These are phyloP conservation scores for Aricia agestis DNA, from an alignment of 1,140 invertebrate genomes.

Conservation along the genomic window DNA sequence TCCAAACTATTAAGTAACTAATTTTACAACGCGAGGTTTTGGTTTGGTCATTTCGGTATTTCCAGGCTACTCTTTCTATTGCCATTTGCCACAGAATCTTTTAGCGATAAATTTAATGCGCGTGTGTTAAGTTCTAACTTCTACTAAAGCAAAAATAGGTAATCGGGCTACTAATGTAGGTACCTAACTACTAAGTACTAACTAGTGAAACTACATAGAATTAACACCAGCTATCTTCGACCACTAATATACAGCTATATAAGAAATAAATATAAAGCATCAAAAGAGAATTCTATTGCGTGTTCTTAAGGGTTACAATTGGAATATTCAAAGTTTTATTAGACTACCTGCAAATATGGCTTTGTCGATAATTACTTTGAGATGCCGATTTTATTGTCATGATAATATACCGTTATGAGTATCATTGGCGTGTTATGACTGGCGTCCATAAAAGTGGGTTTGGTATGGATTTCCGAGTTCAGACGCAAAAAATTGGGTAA, in stretches of 20 bases:
- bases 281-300: background rate
- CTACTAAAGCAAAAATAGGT: no score
- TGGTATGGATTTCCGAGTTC: background rate
- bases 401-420: slow-evolving; percentile 14
- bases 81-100: no score
- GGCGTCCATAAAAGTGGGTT: background rate
- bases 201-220: no score
- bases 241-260: no score
- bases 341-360: slow-evolving; percentile 16
- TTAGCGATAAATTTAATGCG: no score
- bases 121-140: no score
- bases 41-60: no score
- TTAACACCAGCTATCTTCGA: no score
- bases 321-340: slow-evolving; percentile 2
- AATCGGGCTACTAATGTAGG: no score
- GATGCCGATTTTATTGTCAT: slow-evolving; percentile 10
- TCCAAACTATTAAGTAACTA: background rate
- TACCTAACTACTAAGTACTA: no score
- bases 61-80: no score
- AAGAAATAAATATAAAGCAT: background rate
- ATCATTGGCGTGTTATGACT: background rate
- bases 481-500: background rate
- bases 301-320: background rate
- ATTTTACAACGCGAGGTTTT: no score
- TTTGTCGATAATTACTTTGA: slow-evolving; percentile 18